Percentiles rank a stretch among this genome's conserved stretches.
phyloP scores from a whole-genome alignment of 1,140 invertebrate genomes.

The Drosophila lowei region DNA sequence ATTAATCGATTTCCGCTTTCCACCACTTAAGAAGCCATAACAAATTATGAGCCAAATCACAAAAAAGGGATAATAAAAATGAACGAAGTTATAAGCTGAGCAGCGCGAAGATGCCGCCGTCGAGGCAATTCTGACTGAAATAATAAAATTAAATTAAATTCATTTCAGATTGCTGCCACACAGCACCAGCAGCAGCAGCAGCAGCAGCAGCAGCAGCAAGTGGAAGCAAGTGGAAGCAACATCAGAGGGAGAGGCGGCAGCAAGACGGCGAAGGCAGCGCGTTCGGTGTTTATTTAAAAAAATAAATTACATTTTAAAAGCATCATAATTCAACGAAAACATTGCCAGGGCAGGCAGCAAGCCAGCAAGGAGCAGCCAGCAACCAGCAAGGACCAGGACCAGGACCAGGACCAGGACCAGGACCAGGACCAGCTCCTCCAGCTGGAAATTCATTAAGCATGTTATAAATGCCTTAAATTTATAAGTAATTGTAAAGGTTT shows the following conservation, averaged over 20 bases:
- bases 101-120: constrained; percentile 35
- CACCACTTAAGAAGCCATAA: constrained; percentile 49
- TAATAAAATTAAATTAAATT: constrained; percentile 80
- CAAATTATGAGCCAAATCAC: constrained; percentile 53
- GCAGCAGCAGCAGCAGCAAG: background rate
- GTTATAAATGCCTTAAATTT: constrained; percentile 77
- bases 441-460: constrained; percentile 77
- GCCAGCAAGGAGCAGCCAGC: constrained; percentile 8
- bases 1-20: constrained; percentile 21
- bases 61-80: constrained; percentile 55
- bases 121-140: constrained; percentile 70
- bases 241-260: background rate
- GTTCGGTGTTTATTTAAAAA: constrained; percentile 75
- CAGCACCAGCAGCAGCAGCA: constrained; percentile 32
- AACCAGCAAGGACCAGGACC: constrained; percentile 9
- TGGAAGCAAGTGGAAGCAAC: constrained; percentile 15
- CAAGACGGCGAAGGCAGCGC: constrained; percentile 31
- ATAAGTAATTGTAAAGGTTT: constrained; percentile 79
- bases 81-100: constrained; percentile 67
- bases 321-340: constrained; percentile 81
- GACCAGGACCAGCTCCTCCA: constrained; percentile 32
- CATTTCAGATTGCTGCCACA: constrained; percentile 69
- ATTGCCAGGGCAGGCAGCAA: constrained; percentile 54
- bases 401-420: constrained; percentile 8
- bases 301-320: constrained; percentile 80